These are phyloP conservation scores for Callorhinus ursinus DNA, from an alignment of 2,113 vertebrate species.

Conservation along the genomic window DNA sequence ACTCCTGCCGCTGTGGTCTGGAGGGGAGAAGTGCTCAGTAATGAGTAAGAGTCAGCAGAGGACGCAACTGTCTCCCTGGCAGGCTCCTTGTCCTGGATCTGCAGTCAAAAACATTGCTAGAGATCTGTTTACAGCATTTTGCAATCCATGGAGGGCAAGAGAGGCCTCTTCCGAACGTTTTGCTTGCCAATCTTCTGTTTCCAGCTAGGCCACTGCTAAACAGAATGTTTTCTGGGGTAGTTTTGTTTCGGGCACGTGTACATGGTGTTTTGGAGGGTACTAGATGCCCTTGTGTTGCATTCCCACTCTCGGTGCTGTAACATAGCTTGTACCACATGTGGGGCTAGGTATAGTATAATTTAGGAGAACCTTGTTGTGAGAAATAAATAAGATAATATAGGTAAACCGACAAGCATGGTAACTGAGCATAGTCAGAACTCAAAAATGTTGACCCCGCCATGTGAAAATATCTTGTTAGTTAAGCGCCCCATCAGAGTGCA, in stretches of 20 bases:
- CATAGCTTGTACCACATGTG: not conserved
- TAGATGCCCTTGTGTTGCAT: not conserved
- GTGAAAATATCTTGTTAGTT: not conserved
- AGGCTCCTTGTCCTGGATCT: constrained; percentile 38
- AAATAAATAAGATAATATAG: not conserved
- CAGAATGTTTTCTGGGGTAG: not conserved
- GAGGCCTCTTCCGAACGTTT: not conserved
- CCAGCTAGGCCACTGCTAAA: not conserved
- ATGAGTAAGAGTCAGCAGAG: constrained; percentile 56
- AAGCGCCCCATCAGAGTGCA: not conserved
- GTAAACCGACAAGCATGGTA: not conserved
- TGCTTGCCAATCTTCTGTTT: constrained; percentile 39
- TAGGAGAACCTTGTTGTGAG: not conserved
- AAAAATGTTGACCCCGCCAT: not conserved
- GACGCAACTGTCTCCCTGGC: constrained; percentile 69
- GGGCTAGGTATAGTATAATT: not conserved
- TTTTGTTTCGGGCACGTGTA: not conserved
- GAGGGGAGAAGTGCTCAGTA: not conserved
- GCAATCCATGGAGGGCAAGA: not conserved
- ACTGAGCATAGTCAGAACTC: not conserved
- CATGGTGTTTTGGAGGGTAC: not conserved
- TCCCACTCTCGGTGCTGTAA: not conserved
- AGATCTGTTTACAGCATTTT: constrained; percentile 66
- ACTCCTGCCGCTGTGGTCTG: not conserved
- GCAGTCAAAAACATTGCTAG: constrained; percentile 21